Conservation (phyloP, 2,113 vertebrate genomes). For the Melanerpes aurifrons region DNA sequence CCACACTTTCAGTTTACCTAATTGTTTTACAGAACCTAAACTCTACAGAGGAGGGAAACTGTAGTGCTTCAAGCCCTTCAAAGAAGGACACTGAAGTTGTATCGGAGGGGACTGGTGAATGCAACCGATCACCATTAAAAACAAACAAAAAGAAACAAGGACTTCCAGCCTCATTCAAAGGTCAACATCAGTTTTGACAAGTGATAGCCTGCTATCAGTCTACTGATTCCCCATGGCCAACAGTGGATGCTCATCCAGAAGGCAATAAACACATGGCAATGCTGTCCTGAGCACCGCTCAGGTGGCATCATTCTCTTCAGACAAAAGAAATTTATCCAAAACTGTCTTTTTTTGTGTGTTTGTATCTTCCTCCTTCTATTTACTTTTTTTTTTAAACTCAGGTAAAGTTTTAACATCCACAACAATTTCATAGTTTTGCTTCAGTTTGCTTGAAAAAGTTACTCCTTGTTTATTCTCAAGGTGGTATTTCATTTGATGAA, state of each 20-base stretch:
- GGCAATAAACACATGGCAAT: accelerated
- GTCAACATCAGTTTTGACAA: background rate
- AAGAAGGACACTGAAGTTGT: background rate
- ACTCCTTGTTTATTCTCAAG: background rate
- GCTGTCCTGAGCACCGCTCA: background rate
- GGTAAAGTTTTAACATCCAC: background rate
- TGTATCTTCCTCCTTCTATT: background rate
- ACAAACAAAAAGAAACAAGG: background rate
- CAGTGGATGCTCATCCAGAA: background rate
- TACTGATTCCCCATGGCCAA: background rate
- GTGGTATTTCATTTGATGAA: background rate
- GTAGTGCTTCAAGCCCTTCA: background rate
- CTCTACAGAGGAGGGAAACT: background rate
- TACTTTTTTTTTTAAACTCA: background rate
- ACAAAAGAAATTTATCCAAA: background rate
- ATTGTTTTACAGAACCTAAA: background rate
- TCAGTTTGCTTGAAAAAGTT: background rate
- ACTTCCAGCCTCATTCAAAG: background rate
- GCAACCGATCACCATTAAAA: background rate
- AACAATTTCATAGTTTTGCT: background rate
- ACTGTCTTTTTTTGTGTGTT: background rate
- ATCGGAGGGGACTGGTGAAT: background rate
- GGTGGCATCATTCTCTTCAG: background rate
- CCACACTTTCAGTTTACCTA: background rate
- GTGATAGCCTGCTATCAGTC: background rate